Conservation (phyloP, 2,888 invertebrate genomes). For the Acleris cristana region DNA sequence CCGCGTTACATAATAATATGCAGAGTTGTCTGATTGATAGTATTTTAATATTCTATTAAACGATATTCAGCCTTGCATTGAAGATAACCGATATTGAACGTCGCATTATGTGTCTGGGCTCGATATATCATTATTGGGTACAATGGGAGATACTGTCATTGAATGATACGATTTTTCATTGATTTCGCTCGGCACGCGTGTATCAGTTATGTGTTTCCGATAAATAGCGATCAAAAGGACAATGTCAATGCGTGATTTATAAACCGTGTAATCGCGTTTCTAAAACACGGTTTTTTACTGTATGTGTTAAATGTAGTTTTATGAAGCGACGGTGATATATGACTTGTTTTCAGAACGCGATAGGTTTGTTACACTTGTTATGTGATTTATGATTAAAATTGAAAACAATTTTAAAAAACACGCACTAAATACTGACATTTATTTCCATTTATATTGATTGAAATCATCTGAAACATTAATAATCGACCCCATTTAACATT, state of each 20-base stretch:
- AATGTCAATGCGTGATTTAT: conserved; percentile 77
- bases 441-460: too few relatives aligned
- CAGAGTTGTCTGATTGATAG: conserved; percentile 66
- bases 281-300: conserved; percentile 63
- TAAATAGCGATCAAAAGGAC: conserved; percentile 75
- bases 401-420: too few relatives aligned
- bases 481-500: too few relatives aligned
- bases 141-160: conserved; percentile 69
- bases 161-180: conserved; percentile 66
- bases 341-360: conserved; percentile 35
- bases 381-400: conserved; percentile 17
- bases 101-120: conserved; percentile 49
- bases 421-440: too few relatives aligned
- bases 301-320: conserved; percentile 51
- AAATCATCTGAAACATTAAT: too few relatives aligned
- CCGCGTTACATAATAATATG: conserved; percentile 58
- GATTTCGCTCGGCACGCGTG: conserved; percentile 72
- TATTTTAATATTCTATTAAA: conserved; percentile 74
- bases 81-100: conserved; percentile 43
- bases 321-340: conserved; percentile 61
- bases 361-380: conserved; percentile 26
- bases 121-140: conserved; percentile 69
- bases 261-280: conserved; percentile 63
- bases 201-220: conserved; percentile 66
- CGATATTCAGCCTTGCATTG: conserved; percentile 59